Evolutionary conservation across 2,113 vertebrate genomes (phyloP), one percentile per base, ranked within the genome.

Genomic region (Scytalopus superciliaris): DNA sequence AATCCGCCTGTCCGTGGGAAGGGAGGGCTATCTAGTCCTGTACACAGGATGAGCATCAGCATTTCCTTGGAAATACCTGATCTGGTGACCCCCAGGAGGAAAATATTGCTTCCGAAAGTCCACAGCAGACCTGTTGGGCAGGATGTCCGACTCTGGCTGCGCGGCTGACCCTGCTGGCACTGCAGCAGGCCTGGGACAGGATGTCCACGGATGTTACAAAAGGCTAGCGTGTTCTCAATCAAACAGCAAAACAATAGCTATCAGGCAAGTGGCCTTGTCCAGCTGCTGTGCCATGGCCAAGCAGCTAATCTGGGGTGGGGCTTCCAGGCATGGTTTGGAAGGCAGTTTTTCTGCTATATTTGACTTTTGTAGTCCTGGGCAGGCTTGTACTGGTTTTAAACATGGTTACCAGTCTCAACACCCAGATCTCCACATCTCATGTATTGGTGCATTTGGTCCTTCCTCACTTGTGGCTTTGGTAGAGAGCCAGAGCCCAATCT

Each of bases 31-130:
- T 87, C 74, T 68, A 45, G 56, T 95, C 84, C 53, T 70, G 66
- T 83, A 79, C 77, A 95, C 96, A 97, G 97, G 96, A 97, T 96
- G 88, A 94, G 66, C 94, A 95, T 97, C 95, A 96, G 55, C 82
- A 90, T 94, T 97, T 97, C 97, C 95, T 57, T 95, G 90, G 94
- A 97, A 97, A 97, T 95, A 79, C 57, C 64, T 90, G 94, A 96
- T 84, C 94, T 90, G 64, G 13, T 91, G 83, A 83, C 77, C 87
- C 47, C 30, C 3, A 5, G 55, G 28, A 94, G 76, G 84, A 90
- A 92, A 79, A 72, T 78, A 84, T 2, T 72, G 64, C 92, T 96
- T 95, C 95, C 35, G n/a, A 52, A 63, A 25, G 55, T 5, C 35
- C 59, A 3, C 35, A n/a, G 88, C 89, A 90, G 91, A 93, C 11